Conservation (phyloP, 2,113 vertebrate species). For the Aspidoscelis tigris region DNA sequence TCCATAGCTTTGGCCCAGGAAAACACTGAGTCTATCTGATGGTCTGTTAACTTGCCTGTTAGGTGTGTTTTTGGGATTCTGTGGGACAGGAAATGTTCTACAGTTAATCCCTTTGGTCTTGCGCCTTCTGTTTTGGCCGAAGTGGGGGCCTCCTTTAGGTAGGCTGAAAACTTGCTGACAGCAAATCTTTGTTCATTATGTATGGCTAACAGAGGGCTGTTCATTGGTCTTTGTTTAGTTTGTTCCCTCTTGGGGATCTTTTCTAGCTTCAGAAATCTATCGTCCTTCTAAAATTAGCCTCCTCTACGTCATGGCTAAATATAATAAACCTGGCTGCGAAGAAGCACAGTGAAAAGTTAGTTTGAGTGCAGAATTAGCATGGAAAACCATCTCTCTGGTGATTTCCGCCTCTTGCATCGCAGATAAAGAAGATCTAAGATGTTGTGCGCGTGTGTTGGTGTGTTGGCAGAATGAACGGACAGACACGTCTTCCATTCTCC, state of each 20-base stretch:
- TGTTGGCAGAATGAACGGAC: no score
- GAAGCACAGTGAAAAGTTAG: not conserved
- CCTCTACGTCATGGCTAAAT: not conserved
- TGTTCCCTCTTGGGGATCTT: conserved; percentile 12
- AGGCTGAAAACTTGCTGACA: not conserved
- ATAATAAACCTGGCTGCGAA: not conserved
- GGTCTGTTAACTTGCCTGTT: conserved; percentile 19
- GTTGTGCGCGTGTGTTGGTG: no score
- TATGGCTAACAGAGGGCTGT: rapidly evolving
- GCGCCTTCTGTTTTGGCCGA: conserved; percentile 1
- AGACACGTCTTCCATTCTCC: no score
- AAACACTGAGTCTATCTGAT: not conserved
- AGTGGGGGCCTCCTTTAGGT: not conserved
- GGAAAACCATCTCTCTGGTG: not conserved
- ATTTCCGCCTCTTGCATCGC: not conserved
- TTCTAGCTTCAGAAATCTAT: not conserved
- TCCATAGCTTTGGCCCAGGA: conserved; percentile 1
- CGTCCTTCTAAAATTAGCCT: conserved; percentile 19
- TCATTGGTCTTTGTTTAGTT: not conserved
- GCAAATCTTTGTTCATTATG: not conserved
- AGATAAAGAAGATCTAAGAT: not conserved
- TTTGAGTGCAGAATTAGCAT: not conserved
- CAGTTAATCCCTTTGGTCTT: not conserved
- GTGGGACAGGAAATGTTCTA: not conserved
- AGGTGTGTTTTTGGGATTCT: not conserved